Evolutionary conservation across 2,888 invertebrate genomes (phyloP).

Genomic region (Pyrrhosoma nymphula): DNA sequence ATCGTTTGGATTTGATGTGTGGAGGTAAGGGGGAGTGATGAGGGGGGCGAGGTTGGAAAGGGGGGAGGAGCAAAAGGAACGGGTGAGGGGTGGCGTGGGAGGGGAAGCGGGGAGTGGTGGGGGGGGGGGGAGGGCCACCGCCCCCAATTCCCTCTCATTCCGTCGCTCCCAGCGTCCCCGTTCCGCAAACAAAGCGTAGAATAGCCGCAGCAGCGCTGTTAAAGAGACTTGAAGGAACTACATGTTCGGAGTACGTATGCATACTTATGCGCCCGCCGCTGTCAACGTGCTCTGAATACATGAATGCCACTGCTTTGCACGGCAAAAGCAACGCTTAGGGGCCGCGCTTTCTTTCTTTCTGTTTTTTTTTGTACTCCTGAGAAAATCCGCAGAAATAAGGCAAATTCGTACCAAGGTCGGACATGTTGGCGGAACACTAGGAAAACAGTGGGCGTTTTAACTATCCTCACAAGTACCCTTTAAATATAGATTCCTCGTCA

Average conservation of each 20-base stretch:
- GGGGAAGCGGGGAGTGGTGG: background rate
- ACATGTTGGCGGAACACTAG: background rate
- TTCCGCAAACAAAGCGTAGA: conserved; percentile 25
- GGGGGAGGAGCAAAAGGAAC: background rate
- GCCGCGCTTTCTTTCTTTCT: background rate
- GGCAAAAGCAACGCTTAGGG: conserved; percentile 26
- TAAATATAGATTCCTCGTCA: background rate
- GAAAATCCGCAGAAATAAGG: conserved; percentile 31
- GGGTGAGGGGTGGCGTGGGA: background rate
- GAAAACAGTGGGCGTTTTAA: background rate
- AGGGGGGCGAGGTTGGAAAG: background rate
- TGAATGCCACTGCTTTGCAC: conserved; percentile 24
- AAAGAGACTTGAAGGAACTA: conserved; percentile 39
- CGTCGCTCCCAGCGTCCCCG: background rate
- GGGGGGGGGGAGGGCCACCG: background rate
- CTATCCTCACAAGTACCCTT: background rate
- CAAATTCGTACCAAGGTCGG: conserved; percentile 36
- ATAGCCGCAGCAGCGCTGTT: conserved; percentile 19
- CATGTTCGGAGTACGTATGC: conserved; percentile 19
- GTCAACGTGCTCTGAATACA: conserved; percentile 32
- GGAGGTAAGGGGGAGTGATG: too few relatives aligned
- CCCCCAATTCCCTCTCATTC: background rate
- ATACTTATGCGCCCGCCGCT: conserved; percentile 27
- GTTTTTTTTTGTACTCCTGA: background rate
- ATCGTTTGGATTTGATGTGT: too few relatives aligned